Conservation (phyloP, 92 coral and sea anemone species). For the Actinernus sp. region DNA sequence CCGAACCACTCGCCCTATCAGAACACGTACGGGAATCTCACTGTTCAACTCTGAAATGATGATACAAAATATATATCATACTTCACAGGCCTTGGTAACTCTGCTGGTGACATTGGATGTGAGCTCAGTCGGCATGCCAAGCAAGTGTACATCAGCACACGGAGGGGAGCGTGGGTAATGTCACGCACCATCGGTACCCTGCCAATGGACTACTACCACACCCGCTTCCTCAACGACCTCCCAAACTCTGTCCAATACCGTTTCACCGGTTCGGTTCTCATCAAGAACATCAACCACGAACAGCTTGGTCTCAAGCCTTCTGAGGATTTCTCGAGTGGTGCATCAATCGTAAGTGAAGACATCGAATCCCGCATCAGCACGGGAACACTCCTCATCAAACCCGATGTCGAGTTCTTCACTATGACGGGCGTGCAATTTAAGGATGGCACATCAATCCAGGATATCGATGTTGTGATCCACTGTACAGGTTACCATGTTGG, state of each 20-base stretch:
- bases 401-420: slow-evolving; percentile 52
- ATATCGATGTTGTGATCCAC: slow-evolving; percentile 74
- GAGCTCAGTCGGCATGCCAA: slow-evolving; percentile 86
- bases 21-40: too few relatives aligned
- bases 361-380: slow-evolving; percentile 80
- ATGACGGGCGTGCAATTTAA: slow-evolving; percentile 57
- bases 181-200: slow-evolving; percentile 47
- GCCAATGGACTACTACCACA: not conserved
- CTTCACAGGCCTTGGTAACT: slow-evolving; percentile 61
- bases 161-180: slow-evolving; percentile 71
- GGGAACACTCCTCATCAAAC: slow-evolving; percentile 73
- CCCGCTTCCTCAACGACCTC: not conserved
- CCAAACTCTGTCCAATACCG: not conserved
- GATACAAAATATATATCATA: too few relatives aligned
- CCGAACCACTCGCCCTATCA: too few relatives aligned
- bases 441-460: slow-evolving; percentile 71
- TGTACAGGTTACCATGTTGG: slow-evolving; percentile 74
- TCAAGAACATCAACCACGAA: slow-evolving; percentile 11
- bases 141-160: slow-evolving; percentile 84
- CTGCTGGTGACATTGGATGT: slow-evolving; percentile 82
- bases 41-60: too few relatives aligned
- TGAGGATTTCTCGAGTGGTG: slow-evolving; percentile 8
- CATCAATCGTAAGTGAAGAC: slow-evolving; percentile 69
- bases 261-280: not conserved
- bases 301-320: slow-evolving; percentile 73